phyloP scores from a whole-genome alignment of 2,888 invertebrate genomes.

The Atrina japonica region DNA sequence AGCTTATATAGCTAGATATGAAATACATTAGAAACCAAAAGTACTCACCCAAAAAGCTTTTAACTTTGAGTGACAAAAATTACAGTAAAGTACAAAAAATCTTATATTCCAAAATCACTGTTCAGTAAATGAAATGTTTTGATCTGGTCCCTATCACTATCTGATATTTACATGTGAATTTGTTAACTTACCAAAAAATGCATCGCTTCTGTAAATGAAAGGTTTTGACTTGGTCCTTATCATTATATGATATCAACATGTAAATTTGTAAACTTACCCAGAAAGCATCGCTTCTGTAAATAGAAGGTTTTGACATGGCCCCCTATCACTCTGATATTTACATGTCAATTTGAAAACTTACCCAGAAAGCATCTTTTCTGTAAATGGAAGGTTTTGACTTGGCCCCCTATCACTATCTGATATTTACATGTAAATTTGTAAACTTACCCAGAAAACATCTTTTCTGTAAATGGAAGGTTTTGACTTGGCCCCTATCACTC shows the following conservation, averaged over 20 bases:
- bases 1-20: background rate
- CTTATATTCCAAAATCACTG: slow-evolving; percentile 81
- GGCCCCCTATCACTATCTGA: slow-evolving; percentile 91
- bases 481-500: slow-evolving; percentile 92
- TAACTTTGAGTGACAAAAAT: too few species aligned
- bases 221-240: slow-evolving; percentile 89
- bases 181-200: slow-evolving; percentile 89
- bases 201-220: slow-evolving; percentile 93
- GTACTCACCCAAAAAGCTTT: too few species aligned
- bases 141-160: slow-evolving; percentile 91
- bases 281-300: too few species aligned
- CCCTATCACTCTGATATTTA: slow-evolving; percentile 85
- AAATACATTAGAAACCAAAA: too few species aligned
- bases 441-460: too few species aligned
- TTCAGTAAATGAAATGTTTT: slow-evolving; percentile 91
- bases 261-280: too few species aligned
- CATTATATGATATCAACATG: slow-evolving; percentile 91
- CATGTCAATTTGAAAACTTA: slow-evolving; percentile 43
- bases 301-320: slow-evolving; percentile 90
- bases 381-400: slow-evolving; percentile 90
- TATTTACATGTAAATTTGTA: too few species aligned
- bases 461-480: slow-evolving; percentile 92
- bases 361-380: slow-evolving; percentile 97
- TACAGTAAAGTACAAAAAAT: too few species aligned
- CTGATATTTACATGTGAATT: background rate